Percentiles rank a stretch among this genome's conserved stretches.
Conservation (phyloP, 1,140 invertebrate species). For the Patella vulgata region DNA sequence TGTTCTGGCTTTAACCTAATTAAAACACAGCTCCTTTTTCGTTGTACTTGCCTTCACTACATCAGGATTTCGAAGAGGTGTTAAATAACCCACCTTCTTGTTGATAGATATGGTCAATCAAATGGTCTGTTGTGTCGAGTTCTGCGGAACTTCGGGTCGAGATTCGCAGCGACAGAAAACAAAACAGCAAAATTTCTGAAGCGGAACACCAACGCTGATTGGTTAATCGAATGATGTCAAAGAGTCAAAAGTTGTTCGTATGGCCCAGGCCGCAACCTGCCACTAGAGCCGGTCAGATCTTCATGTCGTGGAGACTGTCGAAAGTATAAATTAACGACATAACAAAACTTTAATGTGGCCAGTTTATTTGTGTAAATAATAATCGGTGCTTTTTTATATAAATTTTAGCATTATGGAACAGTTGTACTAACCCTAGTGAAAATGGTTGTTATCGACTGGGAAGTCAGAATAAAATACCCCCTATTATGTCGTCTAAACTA, state of each 20-base stretch:
- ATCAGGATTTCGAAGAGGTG: too few species aligned
- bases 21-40: not conserved
- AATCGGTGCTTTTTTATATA: too few species aligned
- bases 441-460: conserved; percentile 39
- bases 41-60: too few species aligned
- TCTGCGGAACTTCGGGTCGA: too few species aligned
- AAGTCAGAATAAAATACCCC: too few species aligned
- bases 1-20: not conserved
- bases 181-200: too few species aligned
- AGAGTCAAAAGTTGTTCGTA: not conserved
- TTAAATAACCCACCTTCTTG: too few species aligned
- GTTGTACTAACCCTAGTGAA: conserved; percentile 20
- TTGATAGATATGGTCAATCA: too few species aligned
- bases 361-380: not conserved
- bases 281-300: not conserved
- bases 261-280: not conserved
- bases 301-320: not conserved
- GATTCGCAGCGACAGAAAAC: too few species aligned
- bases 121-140: too few species aligned
- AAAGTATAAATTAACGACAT: not conserved
- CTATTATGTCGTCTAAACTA: conserved; percentile 73
- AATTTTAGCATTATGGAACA: conserved; percentile 15
- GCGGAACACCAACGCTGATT: too few species aligned
- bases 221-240: not conserved
- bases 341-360: not conserved